Conservation (phyloP, 2,113 vertebrate genomes). For the Hassar affinis region DNA sequence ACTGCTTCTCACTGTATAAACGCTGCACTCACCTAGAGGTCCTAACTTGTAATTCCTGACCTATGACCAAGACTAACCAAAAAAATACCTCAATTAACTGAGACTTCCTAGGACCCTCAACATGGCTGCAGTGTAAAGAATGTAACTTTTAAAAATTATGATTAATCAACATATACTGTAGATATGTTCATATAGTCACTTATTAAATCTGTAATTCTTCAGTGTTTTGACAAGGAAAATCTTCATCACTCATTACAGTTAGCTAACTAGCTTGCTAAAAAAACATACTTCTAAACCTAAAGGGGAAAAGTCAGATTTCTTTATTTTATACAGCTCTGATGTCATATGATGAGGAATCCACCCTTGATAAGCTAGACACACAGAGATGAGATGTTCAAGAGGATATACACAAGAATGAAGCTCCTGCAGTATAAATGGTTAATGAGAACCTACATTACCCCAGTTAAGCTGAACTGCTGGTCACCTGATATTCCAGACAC, state of each 20-base stretch:
- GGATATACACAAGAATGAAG: too few species aligned
- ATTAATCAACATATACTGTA: neutral
- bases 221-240: neutral
- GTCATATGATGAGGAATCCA: too few species aligned
- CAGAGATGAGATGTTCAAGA: too few species aligned
- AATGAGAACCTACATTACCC: too few species aligned
- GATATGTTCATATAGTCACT: neutral
- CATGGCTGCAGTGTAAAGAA: neutral
- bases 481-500: too few species aligned
- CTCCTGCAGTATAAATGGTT: too few species aligned
- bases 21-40: neutral
- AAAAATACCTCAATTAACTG: neutral
- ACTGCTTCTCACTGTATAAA: too few species aligned
- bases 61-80: neutral
- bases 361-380: too few species aligned
- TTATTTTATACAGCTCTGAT: too few species aligned
- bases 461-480: too few species aligned
- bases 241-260: neutral
- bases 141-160: neutral
- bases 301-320: too few species aligned
- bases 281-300: too few species aligned
- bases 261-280: neutral
- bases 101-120: neutral
- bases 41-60: conserved; percentile 1
- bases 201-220: neutral